Base-by-base conservation (phyloP, 2,888 invertebrate species). In the Acanthosoma haemorrhoidale region DNA sequence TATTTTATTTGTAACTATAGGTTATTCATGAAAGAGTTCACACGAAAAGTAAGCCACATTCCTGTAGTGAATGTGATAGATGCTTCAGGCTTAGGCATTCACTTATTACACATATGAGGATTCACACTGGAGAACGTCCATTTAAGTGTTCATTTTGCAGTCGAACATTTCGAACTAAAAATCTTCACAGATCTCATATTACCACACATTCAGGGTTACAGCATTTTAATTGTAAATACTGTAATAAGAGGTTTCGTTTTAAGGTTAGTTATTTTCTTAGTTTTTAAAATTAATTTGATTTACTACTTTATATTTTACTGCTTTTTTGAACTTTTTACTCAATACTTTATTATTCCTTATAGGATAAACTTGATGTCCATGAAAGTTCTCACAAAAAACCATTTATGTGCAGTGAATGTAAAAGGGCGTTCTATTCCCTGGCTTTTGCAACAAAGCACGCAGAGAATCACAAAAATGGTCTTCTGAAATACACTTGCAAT, bases 21-120 rank as follows among this genome's bases (percentile, higher is more conserved):
- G 57, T 68, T 6, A 58, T 68, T 34, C 68, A 68, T 36, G 68
- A 68, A 21, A 32, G 57, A 16, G 36, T 68, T 13, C 68, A 68
- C 36, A 68, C 68, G n/a, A 68, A 58, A 32, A 68, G 68, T 36
- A 68, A 57, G 21, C 68, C 68, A 25, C 58, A 68, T 58, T 34
- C 51, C 25, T 68, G 68, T 25, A 57, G n/a, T 51, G 68, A 51
- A 36, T 68, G 68, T 58, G 68, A 57, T 3, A n/a, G 68, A 21
- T 68, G 68, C 32, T 68, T 68, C 25, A 31, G 68, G 8, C 68
- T 68, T 36, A 16, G 57, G 4, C 15, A 68, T 68, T 68, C 68
- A 4, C 51, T 68, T 21, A 32, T 68, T 4, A 15, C 68, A 25
- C 68, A 68, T 6, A 57, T 57, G 57, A 34, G 68, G 21, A 68